Evolutionary conservation across 2,797 vertebrate genomes (phyloP), one percentile per base, ranked within the genome.

Genomic region (Phrynocephalus vlangalii): DNA sequence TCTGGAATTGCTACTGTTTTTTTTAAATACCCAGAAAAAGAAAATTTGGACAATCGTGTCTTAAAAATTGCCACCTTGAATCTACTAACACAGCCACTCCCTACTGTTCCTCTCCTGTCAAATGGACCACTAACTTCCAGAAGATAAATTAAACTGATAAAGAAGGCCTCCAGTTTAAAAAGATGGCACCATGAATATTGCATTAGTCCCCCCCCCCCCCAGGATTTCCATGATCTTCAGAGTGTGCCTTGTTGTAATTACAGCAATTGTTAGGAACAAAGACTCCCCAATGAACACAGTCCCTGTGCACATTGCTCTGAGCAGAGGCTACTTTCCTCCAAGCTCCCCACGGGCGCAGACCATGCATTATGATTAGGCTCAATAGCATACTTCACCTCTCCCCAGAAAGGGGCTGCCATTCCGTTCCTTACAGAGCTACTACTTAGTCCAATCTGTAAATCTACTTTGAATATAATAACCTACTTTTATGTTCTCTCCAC

Each of bases 201-300:
- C 90, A 94, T 93, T 80, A 82, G 84, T 93, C 92, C 92, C n/a
- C 30, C 90, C 91, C 91, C 89, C 91, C 92, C 22, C 73, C 93
- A 75, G 91, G 72, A 91, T 92, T 90, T 75, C 82, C 88, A 44
- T 0, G 80, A 82, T 91, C 92, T 95, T 94, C 94, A 95, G 93
- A 94, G 92, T 91, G 86, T 92, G 91, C 60, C 63, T 38, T 24
- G 70, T 87, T 82, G 89, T 90, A 94, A 95, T 93, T 93, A 94
- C 92, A 86, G 83, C 88, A 90, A 82, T 90, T 91, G 5, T 70
- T 26, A 33, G 33, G 66, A 73, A 52, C 18, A 68, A 82, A 26
- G 77, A 90, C 75, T 92, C 92, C 82, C 90, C 15, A 48, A 89
- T 68, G 82, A 84, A 67, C 38, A 6, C 0, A 48, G 86, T 90